Evolutionary conservation across 2,797 vertebrate species (phyloP).

Genomic region (Mormyrops boulengeri): DNA sequence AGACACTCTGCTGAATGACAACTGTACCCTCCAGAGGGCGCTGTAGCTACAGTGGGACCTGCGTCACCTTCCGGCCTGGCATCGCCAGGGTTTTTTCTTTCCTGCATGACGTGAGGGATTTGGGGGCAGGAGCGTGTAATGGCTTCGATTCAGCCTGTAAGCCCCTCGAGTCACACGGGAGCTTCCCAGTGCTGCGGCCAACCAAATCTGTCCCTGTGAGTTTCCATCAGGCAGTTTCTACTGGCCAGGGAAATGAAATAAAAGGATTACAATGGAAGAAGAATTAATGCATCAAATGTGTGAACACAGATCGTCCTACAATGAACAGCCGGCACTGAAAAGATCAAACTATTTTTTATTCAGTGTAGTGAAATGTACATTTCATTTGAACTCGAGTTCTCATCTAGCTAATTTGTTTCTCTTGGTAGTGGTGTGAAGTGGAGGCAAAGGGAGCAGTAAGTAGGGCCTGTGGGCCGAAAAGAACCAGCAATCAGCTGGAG

Average conservation of each 20-base stretch:
- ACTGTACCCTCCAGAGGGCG: neutral
- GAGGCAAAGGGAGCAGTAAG: neutral
- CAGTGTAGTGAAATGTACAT: neutral
- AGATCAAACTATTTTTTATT: neutral
- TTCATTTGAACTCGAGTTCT: neutral
- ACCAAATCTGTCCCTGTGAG: neutral
- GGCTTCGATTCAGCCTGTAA: neutral
- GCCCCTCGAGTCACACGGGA: neutral
- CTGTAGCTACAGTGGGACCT: neutral
- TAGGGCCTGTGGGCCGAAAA: neutral
- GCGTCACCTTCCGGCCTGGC: neutral
- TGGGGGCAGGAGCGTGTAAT: neutral
- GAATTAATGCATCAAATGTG: neutral
- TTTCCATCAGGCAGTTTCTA: neutral
- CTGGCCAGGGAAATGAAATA: neutral
- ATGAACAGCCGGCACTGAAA: neutral
- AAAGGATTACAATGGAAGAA: neutral
- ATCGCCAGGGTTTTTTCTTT: neutral
- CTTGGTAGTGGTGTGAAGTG: neutral
- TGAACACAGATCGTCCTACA: neutral
- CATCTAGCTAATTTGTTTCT: neutral
- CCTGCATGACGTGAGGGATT: neutral
- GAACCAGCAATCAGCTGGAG: neutral
- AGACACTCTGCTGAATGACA: neutral
- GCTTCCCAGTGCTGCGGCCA: neutral